Conservation (phyloP, 1,140 invertebrate species). For the Pseudomyrmex sp. region DNA sequence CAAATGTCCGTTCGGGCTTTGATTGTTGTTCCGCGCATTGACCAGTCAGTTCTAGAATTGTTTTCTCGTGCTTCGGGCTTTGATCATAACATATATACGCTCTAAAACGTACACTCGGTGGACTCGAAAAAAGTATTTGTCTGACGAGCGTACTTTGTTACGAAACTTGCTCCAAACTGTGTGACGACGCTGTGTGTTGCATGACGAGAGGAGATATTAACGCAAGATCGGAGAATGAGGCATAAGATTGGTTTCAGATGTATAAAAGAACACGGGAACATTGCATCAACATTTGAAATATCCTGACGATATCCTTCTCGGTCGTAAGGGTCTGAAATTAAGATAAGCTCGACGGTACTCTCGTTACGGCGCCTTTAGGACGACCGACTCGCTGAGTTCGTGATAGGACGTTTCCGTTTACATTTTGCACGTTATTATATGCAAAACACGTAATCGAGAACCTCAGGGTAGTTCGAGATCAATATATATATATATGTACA, state of each 20-base stretch:
- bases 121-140: no score
- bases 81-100: background rate
- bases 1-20: no score
- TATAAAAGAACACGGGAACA: background rate
- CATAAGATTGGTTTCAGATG: no score
- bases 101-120: no score
- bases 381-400: background rate
- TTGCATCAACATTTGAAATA: background rate
- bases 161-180: background rate
- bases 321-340: background rate
- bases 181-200: no score
- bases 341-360: slow-evolving; percentile 7
- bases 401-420: slow-evolving; percentile 15
- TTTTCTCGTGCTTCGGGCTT: no score
- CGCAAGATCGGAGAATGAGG: no score
- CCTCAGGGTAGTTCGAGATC: slow-evolving; percentile 9
- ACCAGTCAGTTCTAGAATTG: no score
- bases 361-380: background rate
- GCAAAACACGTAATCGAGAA: slow-evolving; percentile 43
- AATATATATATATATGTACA: background rate
- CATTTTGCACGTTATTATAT: slow-evolving; percentile 27
- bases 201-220: no score
- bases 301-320: background rate
- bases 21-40: no score
- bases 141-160: background rate